Evolutionary conservation across 2,888 invertebrate species (phyloP).

Genomic region (Neoitamus cyanurus): DNA sequence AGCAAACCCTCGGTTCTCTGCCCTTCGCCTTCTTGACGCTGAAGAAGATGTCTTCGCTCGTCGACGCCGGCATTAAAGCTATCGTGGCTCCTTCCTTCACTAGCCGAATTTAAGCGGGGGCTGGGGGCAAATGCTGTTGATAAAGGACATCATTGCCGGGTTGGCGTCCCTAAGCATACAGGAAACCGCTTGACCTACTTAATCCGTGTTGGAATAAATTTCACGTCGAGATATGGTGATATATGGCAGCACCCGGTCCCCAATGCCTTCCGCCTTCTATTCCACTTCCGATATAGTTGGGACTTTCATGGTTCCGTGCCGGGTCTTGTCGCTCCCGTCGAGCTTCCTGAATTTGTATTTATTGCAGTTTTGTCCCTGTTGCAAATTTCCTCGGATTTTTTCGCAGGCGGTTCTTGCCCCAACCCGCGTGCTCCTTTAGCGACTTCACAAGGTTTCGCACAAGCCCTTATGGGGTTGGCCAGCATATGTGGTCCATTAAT

Average conservation of each 20-base stretch:
- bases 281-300: constrained; percentile 10
- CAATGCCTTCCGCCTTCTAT: constrained; percentile 9
- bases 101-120: not conserved
- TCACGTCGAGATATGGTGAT: not conserved
- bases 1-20: not conserved
- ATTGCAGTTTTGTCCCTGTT: constrained; percentile 20
- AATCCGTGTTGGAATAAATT: constrained; percentile 26
- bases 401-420: not conserved
- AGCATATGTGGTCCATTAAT: constrained; percentile 19
- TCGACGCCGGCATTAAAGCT: not conserved
- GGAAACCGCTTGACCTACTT: constrained; percentile 4
- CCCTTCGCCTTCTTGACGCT: not conserved
- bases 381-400: not conserved
- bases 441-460: not conserved
- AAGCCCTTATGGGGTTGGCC: not conserved
- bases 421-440: not conserved
- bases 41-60: not conserved
- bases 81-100: not conserved
- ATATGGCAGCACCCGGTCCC: not conserved
- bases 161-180: constrained; percentile 1
- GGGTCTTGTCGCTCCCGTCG: not conserved
- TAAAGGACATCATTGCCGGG: not conserved
- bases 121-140: not conserved
- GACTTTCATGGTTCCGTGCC: constrained; percentile 7
- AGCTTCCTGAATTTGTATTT: constrained; percentile 27